Conservation (phyloP, 2,113 vertebrate species). For the Thalassarche chlororhynchos region DNA sequence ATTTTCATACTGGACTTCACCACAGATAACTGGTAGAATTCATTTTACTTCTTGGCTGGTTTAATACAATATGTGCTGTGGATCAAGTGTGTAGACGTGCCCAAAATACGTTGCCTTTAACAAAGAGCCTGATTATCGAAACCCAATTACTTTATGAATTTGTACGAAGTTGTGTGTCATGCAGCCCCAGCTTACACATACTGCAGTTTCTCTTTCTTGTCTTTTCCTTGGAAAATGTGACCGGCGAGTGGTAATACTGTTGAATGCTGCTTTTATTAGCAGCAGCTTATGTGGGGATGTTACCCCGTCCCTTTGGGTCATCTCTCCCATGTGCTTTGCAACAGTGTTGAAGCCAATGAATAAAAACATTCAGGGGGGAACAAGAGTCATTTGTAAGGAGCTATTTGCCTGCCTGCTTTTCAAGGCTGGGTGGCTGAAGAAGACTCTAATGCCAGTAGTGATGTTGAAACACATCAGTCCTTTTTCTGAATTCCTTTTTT, state of each 20-base stretch:
- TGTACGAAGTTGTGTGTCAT: not conserved
- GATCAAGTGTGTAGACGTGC: not conserved
- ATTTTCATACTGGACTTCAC: not conserved
- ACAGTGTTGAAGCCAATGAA: not conserved
- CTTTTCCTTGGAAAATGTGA: conserved; percentile 49
- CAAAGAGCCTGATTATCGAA: conserved; percentile 4
- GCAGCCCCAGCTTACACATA: not conserved
- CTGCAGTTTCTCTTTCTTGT: not conserved
- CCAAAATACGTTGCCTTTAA: not conserved
- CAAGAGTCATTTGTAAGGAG: conserved; percentile 37
- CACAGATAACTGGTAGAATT: not conserved
- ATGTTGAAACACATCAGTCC: not conserved
- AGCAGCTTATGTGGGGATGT: not conserved
- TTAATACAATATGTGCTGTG: not conserved
- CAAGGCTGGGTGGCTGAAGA: conserved; percentile 8
- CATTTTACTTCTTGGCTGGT: not conserved
- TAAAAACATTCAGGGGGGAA: conserved; percentile 49
- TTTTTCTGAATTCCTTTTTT: not conserved
- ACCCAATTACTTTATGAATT: not conserved
- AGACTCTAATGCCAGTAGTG: not conserved
- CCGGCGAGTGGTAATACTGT: not conserved
- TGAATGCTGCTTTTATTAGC: conserved; percentile 49
- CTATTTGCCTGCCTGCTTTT: not conserved
- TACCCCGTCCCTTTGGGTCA: conserved; percentile 10
- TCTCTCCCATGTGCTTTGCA: conserved; percentile 35